phyloP scores from a whole-genome alignment of 1,140 invertebrate genomes.

The Sycophaga agraensis region DNA sequence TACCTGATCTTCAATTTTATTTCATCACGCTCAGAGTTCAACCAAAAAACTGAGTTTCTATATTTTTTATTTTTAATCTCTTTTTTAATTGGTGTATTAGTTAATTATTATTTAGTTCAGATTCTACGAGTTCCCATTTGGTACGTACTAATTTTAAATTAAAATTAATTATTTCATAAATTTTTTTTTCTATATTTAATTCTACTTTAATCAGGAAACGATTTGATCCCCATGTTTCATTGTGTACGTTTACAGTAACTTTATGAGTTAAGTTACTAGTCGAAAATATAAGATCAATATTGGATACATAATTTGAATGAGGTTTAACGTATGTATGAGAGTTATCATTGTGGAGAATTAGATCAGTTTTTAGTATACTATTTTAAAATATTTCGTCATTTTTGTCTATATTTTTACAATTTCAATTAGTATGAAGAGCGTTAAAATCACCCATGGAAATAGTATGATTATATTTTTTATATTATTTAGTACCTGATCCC shows the following conservation, averaged over 20 bases:
- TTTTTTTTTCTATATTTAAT: conserved; percentile 30
- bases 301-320: background rate
- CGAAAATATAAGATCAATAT: conserved; percentile 26
- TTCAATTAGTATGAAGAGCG: background rate
- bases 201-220: conserved; percentile 39
- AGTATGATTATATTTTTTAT: too few species aligned
- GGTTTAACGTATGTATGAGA: background rate
- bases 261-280: conserved; percentile 31
- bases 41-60: conserved; percentile 9
- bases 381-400: background rate
- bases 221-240: conserved; percentile 39
- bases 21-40: background rate
- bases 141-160: conserved; percentile 2
- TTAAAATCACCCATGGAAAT: background rate
- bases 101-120: background rate
- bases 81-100: background rate
- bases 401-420: background rate
- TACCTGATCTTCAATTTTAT: background rate
- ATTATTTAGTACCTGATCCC: too few species aligned
- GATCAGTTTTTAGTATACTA: background rate
- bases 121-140: background rate
- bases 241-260: conserved; percentile 35
- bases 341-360: background rate
- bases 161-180: background rate
- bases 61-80: background rate